phyloP scores from a whole-genome alignment of 2,113 vertebrate species.

The Pangasianodon hypophthalmus region DNA sequence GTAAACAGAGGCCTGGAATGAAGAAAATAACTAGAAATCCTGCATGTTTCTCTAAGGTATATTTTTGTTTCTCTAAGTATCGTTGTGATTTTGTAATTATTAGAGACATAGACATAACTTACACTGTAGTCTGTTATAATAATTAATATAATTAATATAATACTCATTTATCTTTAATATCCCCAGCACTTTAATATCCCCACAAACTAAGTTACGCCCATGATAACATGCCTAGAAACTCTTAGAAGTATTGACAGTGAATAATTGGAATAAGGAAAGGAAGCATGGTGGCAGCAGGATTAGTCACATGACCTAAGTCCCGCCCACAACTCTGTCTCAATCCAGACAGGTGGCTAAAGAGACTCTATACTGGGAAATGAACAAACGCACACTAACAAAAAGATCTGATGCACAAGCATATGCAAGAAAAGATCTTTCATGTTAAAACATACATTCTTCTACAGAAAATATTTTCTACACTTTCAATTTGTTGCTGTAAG shows the following conservation, averaged over 20 bases:
- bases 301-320: background rate
- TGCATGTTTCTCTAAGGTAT: background rate
- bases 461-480: background rate
- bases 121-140: background rate
- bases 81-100: too few relatives aligned
- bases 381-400: constrained; percentile 29
- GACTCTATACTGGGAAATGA: constrained; percentile 11
- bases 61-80: background rate
- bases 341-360: background rate
- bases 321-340: background rate
- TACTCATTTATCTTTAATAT: background rate
- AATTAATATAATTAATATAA: background rate
- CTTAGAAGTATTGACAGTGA: background rate
- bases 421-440: background rate
- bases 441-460: background rate
- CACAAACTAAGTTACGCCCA: background rate
- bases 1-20: background rate
- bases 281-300: background rate
- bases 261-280: background rate
- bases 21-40: background rate
- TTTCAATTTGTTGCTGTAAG: background rate
- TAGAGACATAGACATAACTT: background rate
- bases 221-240: background rate
- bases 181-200: background rate
- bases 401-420: background rate